Conservation (phyloP, 1,140 invertebrate genomes). For the Ladona fulva region DNA sequence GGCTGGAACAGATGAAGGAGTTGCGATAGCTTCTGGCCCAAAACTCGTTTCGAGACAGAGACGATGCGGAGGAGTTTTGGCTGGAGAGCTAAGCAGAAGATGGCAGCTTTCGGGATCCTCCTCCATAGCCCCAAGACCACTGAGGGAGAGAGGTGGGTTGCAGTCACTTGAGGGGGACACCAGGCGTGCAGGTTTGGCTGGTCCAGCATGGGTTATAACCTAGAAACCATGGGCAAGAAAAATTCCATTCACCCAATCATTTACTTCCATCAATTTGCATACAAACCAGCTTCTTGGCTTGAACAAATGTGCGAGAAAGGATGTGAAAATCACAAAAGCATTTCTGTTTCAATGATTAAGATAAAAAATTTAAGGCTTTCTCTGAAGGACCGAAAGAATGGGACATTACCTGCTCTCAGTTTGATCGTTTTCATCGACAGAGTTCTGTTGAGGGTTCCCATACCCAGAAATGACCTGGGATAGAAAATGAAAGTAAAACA, state of each 20-base stretch:
- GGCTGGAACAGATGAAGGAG: conserved; percentile 21
- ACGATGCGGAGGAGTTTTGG: conserved; percentile 42
- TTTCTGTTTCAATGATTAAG: too few relatives aligned
- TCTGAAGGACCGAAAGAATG: background rate
- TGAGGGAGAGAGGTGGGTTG: conserved; percentile 8
- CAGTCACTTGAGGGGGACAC: conserved; percentile 18
- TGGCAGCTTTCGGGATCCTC: conserved; percentile 29
- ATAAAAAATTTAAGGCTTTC: too few relatives aligned
- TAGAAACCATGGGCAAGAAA: conserved; percentile 32
- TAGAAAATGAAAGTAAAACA: background rate
- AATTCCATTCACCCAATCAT: background rate
- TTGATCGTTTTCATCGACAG: conserved; percentile 6
- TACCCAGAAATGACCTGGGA: conserved; percentile 3
- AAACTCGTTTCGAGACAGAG: conserved; percentile 68
- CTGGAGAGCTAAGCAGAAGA: conserved; percentile 30
- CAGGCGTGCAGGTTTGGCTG: conserved; percentile 48
- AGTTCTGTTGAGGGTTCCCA: background rate
- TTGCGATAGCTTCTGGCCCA: conserved; percentile 40
- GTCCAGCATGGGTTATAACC: conserved; percentile 66
- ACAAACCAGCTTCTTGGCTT: too few relatives aligned
- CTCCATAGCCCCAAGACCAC: conserved; percentile 16
- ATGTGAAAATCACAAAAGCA: too few relatives aligned
- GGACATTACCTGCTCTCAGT: background rate
- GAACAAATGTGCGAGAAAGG: too few relatives aligned
- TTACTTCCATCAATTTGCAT: too few relatives aligned